phyloP scores from a whole-genome alignment of 2,797 vertebrate species.

The Pangasius larnaudii region DNA sequence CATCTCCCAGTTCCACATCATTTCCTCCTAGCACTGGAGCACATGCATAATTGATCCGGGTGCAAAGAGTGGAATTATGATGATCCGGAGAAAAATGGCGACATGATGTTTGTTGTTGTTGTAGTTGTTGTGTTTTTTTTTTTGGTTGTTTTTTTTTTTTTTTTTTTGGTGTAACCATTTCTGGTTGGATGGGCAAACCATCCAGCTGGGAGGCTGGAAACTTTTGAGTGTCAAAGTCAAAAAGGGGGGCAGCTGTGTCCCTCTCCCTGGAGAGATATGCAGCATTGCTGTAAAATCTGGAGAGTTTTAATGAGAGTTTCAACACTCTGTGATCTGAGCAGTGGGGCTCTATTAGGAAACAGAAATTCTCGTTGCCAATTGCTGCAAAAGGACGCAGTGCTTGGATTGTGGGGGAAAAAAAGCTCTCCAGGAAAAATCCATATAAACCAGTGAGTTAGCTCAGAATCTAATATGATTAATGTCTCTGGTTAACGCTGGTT shows the following conservation, averaged over 20 bases:
- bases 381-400: background rate
- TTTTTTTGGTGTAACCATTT: constrained; percentile 46
- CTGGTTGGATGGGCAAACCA: constrained; percentile 30
- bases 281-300: constrained; percentile 12
- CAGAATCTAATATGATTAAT: background rate
- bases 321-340: background rate
- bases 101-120: constrained; percentile 5
- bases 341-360: background rate
- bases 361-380: background rate
- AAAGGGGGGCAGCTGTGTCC: background rate
- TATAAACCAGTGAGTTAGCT: background rate
- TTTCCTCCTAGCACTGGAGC: constrained; percentile 75
- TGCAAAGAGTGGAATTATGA: constrained; percentile 72
- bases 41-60: constrained; percentile 80
- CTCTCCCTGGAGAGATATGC: background rate
- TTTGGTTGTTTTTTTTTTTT: constrained; percentile 53
- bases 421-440: background rate
- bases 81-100: constrained; percentile 65
- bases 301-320: constrained; percentile 34
- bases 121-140: constrained; percentile 14
- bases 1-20: constrained; percentile 65
- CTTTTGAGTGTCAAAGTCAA: constrained; percentile 28
- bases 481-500: background rate
- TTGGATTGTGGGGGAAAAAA: no score
- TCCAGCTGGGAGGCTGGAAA: constrained; percentile 37